Base-by-base conservation (phyloP, 2,888 invertebrate species). In the Campopleginae sp. region DNA sequence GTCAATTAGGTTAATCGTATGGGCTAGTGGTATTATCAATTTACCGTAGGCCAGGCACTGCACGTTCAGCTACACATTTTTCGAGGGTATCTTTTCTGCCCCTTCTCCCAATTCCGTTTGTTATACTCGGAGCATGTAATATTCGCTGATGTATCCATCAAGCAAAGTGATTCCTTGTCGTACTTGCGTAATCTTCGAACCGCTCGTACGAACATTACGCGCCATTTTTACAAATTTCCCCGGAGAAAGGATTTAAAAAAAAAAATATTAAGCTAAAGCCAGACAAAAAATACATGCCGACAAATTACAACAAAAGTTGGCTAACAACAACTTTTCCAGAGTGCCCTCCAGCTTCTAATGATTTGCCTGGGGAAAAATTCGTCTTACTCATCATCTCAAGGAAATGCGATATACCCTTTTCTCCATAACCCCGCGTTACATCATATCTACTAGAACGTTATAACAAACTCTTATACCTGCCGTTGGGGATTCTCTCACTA, bases 1-100 rank as follows among this genome's bases (percentile, higher is more conserved):
- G 58, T 80, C 65, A 84, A 84, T 84, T 84, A 72, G 84, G 84
- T 76, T 80, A 84, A 84, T 84, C 76, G 76, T 72, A 17, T 54
- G 71, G 71, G 65, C 66, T 66, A 7, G 48, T 46, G 72, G 71
- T 72, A 66, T 58, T 65, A 66, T 76, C 66, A 76, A 80, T 80
- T 80, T 80, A 48, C 72, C 80, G 58, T 77, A 80, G 66, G 80
- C 80, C 76, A 77, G 71, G 76, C 76, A 72, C 72, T 77, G 76
- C 71, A 66, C 46, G 51, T 76, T 80, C 74, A 75, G 68, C 46
- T 79, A 19, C 51, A 63, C 54, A 77, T 80, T 84, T 72, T 76
- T 66, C 44, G 71, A 61, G 19, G 72, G 46, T 77, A 65, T 31
- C 17, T 66, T 66, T 46, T 44, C 48, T 19, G 8, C 38, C 48